Evolutionary conservation across 2,797 vertebrate species (phyloP).

Genomic region (Gobio occitaniae): DNA sequence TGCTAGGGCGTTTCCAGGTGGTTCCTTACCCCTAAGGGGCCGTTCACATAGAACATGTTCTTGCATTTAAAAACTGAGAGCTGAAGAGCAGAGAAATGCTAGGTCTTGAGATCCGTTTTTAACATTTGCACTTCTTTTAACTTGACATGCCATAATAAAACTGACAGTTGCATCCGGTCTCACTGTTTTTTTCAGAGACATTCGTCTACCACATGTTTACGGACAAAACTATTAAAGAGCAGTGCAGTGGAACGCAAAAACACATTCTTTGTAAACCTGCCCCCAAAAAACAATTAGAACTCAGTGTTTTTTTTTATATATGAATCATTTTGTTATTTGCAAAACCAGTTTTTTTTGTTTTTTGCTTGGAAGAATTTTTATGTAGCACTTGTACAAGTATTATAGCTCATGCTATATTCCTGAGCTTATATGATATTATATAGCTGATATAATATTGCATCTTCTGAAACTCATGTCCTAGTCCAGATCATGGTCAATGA

Average conservation of each 20-base stretch:
- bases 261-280: neutral
- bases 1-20: neutral
- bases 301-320: neutral
- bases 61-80: neutral
- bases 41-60: neutral
- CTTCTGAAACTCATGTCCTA: neutral
- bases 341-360: no score
- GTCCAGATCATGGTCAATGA: neutral
- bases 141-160: neutral
- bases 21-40: neutral
- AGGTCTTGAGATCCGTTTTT: neutral
- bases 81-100: neutral
- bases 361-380: neutral
- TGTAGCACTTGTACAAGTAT: neutral
- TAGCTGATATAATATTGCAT: neutral
- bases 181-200: neutral
- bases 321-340: neutral
- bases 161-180: neutral
- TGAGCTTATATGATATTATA: neutral
- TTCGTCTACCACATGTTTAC: neutral
- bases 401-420: neutral
- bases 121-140: neutral
- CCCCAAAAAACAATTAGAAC: neutral
- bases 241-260: neutral
- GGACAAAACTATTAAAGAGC: neutral